Conservation (phyloP, 2,797 vertebrate species). For the Telmatherina bonti region DNA sequence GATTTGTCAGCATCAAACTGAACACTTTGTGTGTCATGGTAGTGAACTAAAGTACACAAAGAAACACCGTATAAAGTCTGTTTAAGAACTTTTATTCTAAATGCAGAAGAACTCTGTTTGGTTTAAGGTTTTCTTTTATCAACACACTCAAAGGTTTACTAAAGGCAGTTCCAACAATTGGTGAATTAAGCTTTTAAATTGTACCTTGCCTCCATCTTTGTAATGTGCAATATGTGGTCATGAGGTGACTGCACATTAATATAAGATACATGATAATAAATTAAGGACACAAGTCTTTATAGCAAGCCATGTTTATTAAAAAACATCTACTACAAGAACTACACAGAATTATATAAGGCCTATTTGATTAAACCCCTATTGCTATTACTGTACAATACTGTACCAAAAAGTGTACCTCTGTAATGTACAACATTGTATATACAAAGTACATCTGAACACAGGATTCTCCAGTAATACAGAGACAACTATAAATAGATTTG, state of each 20-base stretch:
- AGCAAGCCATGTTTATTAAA: slow-evolving; percentile 89
- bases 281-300: slow-evolving; percentile 59
- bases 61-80: not conserved
- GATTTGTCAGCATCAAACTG: not conserved
- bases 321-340: slow-evolving; percentile 87
- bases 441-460: slow-evolving; percentile 94
- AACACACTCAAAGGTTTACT: not conserved
- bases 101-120: not conserved
- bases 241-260: not conserved
- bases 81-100: not conserved
- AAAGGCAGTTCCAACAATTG: not conserved
- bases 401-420: slow-evolving; percentile 92
- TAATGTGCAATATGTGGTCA: not conserved
- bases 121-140: no score
- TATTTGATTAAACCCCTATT: slow-evolving; percentile 88
- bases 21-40: not conserved
- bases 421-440: slow-evolving; percentile 96
- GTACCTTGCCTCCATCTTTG: not conserved
- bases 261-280: not conserved
- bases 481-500: slow-evolving; percentile 89
- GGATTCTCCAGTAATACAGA: slow-evolving; percentile 89
- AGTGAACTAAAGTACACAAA: not conserved
- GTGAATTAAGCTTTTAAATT: not conserved
- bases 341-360: slow-evolving; percentile 88
- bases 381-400: slow-evolving; percentile 90